Evolutionary conservation across 2,113 vertebrate species (phyloP), one percentile per base, ranked within the genome.

Genomic region (Pseudonaja textilis): DNA sequence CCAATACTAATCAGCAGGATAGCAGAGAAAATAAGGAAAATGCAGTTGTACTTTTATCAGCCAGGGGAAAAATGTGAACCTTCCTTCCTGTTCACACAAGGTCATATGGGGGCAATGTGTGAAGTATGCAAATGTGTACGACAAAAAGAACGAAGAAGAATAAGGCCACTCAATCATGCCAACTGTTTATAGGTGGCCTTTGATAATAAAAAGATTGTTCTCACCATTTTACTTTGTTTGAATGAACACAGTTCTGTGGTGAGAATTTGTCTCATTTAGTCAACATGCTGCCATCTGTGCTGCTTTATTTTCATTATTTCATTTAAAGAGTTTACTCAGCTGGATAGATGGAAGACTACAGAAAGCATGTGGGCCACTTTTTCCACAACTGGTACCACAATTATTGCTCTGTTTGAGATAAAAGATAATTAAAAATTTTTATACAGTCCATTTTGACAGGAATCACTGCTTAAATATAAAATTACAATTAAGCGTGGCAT

Each of bases 241-340:
- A 86, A 86, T 91, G 52, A 54, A 54, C 23, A 57, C 23, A 25
- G 20, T 85, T 47, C 90, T 59, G 0, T 85, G 29, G 55, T 90
- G 12, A 93, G 29, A 50, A 85, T 29, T 81, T 93, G 91, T 91
- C 0, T 25, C 90, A 93, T 92, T 93, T 94, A 91, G n/a, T n/a
- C 69, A 85, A 87, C 93, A 86, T 91, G 69, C 87, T 91, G 61
- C 92, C 93, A 94, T 95, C 64, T 1, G 61, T 74, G 42, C 86
- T 93, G 39, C 5, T 93, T 94, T 93, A 93, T 94, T 92, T 88
- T 1, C 87, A 91, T 88, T 94, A 93, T 93, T 95, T 94, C 90
- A 92, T 93, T 90, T 90, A 95, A 85, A 92, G 23, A 91, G 59
- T 91, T 94, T 95, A 91, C 74, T 88, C 93, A 96, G 81, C 9